These are phyloP conservation scores for Hemiscyllium ocellatum DNA, from an alignment of 2,113 vertebrate genomes.

Conservation along the genomic window DNA sequence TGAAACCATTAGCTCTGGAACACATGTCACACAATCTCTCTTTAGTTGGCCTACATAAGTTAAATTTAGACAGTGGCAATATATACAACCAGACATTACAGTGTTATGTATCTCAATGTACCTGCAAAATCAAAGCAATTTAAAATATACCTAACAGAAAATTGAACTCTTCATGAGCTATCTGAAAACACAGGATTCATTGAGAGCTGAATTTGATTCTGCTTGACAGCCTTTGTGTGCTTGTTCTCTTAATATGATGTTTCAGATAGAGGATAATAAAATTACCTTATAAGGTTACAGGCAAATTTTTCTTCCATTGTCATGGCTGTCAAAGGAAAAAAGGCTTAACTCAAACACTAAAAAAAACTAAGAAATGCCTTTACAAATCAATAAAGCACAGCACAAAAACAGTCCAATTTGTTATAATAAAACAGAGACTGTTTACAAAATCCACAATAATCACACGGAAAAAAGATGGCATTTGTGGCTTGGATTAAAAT, in stretches of 20 bases:
- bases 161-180: background rate
- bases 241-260: background rate
- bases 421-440: slow-evolving; percentile 1
- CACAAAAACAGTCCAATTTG: background rate
- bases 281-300: background rate
- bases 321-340: background rate
- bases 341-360: background rate
- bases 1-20: background rate
- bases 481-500: background rate
- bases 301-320: background rate
- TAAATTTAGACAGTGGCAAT: slow-evolving; percentile 18
- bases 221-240: background rate
- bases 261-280: background rate
- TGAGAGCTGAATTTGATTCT: slow-evolving; percentile 13
- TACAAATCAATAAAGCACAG: background rate
- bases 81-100: background rate
- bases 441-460: background rate
- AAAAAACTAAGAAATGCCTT: background rate
- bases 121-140: slow-evolving; percentile 26
- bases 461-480: background rate
- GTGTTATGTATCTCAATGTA: background rate
- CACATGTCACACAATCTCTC: background rate
- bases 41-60: background rate
- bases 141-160: slow-evolving; percentile 14
- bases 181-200: background rate